phyloP scores from a whole-genome alignment of 2,797 vertebrate genomes.

The Uromys caudimaculatus region DNA sequence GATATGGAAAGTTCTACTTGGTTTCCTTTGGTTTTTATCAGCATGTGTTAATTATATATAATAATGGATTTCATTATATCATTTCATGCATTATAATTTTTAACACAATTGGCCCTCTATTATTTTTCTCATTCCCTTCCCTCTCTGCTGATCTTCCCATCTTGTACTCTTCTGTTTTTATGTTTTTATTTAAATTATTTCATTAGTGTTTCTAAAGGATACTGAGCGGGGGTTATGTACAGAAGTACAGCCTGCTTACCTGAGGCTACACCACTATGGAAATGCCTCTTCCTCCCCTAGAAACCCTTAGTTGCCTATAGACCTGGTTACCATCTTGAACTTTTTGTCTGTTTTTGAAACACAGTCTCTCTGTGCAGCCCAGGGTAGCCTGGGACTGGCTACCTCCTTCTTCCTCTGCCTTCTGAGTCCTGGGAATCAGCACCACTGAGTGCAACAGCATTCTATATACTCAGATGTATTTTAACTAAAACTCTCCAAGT shows the following conservation, averaged over 20 bases:
- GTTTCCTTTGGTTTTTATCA: not conserved
- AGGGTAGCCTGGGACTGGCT: not conserved
- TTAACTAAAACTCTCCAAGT: conserved; percentile 32
- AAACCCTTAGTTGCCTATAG: not conserved
- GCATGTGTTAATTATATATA: not conserved
- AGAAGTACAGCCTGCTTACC: not conserved
- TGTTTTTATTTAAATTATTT: not conserved
- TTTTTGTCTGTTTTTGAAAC: not conserved
- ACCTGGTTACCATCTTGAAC: not conserved
- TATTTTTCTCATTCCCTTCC: not conserved
- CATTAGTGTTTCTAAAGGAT: not conserved
- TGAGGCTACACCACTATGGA: not conserved
- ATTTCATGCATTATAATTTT: not conserved
- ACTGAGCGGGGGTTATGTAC: too few species aligned
- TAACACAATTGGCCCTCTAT: not conserved
- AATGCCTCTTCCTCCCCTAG: not conserved
- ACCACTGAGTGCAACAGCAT: not conserved
- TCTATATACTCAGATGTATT: not conserved
- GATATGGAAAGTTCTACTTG: not conserved
- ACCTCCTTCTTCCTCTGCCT: not conserved
- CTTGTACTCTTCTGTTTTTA: not conserved
- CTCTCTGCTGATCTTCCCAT: not conserved
- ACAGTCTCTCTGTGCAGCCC: not conserved
- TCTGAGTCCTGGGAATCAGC: not conserved
- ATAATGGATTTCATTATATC: too few species aligned